phyloP scores from a whole-genome alignment of 2,113 vertebrate genomes.

The Loxodonta africana region DNA sequence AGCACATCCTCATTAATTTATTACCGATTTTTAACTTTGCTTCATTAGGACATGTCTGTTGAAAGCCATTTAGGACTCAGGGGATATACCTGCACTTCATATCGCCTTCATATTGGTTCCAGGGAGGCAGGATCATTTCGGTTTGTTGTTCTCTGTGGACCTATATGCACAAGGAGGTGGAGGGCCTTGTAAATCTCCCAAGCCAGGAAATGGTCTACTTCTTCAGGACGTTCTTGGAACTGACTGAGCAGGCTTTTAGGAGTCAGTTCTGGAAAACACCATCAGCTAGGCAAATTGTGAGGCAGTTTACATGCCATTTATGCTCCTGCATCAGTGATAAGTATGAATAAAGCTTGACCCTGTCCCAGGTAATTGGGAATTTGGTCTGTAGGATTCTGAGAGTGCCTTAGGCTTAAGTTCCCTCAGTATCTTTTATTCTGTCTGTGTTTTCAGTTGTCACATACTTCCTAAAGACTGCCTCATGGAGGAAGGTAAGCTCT shows the following conservation, averaged over 20 bases:
- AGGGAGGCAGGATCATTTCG: constrained; percentile 60
- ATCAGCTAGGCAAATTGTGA: neutral
- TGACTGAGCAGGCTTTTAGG: neutral
- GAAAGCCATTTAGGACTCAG: constrained; percentile 87
- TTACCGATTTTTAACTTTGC: constrained; percentile 87
- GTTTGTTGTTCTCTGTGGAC: constrained; percentile 80
- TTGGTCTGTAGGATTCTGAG: neutral
- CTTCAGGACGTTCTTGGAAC: constrained; percentile 51
- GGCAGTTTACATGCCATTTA: neutral
- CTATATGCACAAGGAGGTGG: neutral
- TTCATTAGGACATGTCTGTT: constrained; percentile 87
- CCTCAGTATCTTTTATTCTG: neutral
- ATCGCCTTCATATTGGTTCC: constrained; percentile 51
- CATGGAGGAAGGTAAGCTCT: neutral
- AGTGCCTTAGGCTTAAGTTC: neutral
- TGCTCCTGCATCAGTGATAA: neutral
- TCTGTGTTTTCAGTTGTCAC: neutral
- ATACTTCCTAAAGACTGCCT: neutral
- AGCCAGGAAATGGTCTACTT: constrained; percentile 52
- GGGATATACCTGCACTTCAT: constrained; percentile 69
- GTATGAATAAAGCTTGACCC: neutral
- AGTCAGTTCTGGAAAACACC: constrained; percentile 4
- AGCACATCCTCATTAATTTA: constrained; percentile 89
- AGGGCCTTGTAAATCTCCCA: constrained; percentile 74
- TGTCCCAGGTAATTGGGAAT: neutral